phyloP scores from a whole-genome alignment of 1,140 invertebrate species.

The Homarus americanus region DNA sequence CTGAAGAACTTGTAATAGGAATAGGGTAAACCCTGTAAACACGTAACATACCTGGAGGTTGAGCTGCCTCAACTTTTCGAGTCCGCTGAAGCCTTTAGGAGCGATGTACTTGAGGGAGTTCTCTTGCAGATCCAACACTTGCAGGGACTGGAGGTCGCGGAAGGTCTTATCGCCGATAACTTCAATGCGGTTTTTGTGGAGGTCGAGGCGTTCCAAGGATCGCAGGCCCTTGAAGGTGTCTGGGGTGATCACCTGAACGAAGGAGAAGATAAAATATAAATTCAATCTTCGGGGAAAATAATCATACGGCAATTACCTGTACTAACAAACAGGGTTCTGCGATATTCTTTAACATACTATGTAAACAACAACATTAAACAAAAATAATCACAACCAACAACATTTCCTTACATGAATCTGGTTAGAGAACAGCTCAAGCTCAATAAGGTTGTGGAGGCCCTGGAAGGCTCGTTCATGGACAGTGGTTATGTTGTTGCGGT shows the following conservation, averaged over 20 bases:
- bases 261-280: neutral
- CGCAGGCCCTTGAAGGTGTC: conserved; percentile 85
- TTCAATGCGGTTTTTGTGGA: conserved; percentile 84
- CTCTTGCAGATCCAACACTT: conserved; percentile 85
- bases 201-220: conserved; percentile 83
- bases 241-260: conserved; percentile 76
- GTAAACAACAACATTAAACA: no score
- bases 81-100: conserved; percentile 85
- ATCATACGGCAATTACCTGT: neutral
- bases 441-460: conserved; percentile 82
- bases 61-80: conserved; percentile 84
- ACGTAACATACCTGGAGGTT: conserved; percentile 80
- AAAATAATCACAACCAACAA: no score
- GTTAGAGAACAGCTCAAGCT: conserved; percentile 85
- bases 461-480: conserved; percentile 86
- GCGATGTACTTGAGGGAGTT: conserved; percentile 85
- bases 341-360: no score
- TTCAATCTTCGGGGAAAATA: no score
- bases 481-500: conserved; percentile 85
- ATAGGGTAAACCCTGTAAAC: no score
- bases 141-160: conserved; percentile 84
- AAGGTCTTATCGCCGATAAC: conserved; percentile 87
- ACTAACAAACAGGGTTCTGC: neutral
- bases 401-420: conserved; percentile 81
- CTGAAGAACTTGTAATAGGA: no score